Percentiles rank a stretch among this genome's conserved stretches.
Conservation (phyloP, 2,888 invertebrate genomes). For the Odontomyia ornata region DNA sequence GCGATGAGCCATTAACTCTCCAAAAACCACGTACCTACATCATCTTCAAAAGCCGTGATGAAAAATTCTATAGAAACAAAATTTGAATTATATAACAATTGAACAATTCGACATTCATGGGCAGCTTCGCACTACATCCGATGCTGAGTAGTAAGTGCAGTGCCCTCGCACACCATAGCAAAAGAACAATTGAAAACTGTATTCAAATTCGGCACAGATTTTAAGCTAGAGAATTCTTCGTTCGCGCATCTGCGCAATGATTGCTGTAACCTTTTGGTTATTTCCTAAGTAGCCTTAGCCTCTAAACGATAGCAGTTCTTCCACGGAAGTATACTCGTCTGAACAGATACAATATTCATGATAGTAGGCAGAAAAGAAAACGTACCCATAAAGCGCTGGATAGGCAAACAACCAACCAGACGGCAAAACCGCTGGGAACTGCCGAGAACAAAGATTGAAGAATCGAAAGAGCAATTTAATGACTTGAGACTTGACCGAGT, state of each 20-base stretch:
- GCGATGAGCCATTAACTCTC: not conserved
- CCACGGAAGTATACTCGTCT: not conserved
- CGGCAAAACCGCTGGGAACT: not conserved
- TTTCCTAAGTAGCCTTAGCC: constrained; percentile 34
- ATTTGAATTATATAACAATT: constrained; percentile 27
- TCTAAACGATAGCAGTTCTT: constrained; percentile 20
- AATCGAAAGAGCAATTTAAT: constrained; percentile 4
- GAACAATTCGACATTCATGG: constrained; percentile 33
- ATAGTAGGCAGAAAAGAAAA: not conserved
- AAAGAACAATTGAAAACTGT: constrained; percentile 37
- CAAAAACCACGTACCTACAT: not conserved
- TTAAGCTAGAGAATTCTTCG: not conserved
- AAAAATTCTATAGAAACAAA: constrained; percentile 14
- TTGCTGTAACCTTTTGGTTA: constrained; percentile 34
- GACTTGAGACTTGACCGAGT: constrained; percentile 9
- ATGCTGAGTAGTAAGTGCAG: constrained; percentile 8
- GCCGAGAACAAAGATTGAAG: not conserved
- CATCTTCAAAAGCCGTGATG: constrained; percentile 9
- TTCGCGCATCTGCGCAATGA: not conserved
- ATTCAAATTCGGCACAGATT: constrained; percentile 38
- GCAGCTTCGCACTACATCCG: not conserved
- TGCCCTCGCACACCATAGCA: constrained; percentile 11
- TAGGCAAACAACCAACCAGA: not conserved
- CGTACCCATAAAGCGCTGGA: not conserved
- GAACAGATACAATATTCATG: not conserved